Base-by-base conservation (phyloP, 2,113 vertebrate genomes). In the Boulengeromyrus knoepffleri region DNA sequence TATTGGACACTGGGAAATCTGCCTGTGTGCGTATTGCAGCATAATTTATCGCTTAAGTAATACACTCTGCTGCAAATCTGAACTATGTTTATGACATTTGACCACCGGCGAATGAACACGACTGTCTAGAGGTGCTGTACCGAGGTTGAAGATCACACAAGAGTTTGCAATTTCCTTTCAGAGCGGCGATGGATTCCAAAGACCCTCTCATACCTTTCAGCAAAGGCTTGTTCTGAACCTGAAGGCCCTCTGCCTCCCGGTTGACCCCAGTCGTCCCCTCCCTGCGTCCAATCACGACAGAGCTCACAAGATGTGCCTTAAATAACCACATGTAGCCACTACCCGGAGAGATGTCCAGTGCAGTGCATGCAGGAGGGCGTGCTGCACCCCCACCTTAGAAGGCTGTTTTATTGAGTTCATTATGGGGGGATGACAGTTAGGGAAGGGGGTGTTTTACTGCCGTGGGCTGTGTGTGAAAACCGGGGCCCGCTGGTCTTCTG, bases 331-430 rank as follows among this genome's bases (percentile, higher is more conserved):
- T n/a, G 66, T 5, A 52, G 88, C 62, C 66, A 27, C 13, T 46
- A 10, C 19, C 83, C 1, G 19, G 21, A 42, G 45, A 47, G 19
- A 46, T 21, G 42, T 8, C 42, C 39, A 46, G 31, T 21, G 80
- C 80, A 84, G 80, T 7, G 8, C 31, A 19, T 45, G 80, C 42
- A 24, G 42, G 45, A 47, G 19, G 83, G 1, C 10, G 19, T 3
- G 21, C 24, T 9, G 31, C 3, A 1, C 39, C 93, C 93, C 94
- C 36, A 36, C 74, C 74, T 39, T 42, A 94, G 92, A 91, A 90
- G 80, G 49, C 89, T 94, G 93, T 85, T 96, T 96, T 96, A 96
- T 94, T 94, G 93, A 92, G 93, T 94, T 96, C 95, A 96, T 96
- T 95, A 96, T 90, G 92, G 93, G 91, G 92, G 91, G 93, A 94